Conservation (phyloP, 92 coral and sea anemone species). For the Actinostola sp. region DNA sequence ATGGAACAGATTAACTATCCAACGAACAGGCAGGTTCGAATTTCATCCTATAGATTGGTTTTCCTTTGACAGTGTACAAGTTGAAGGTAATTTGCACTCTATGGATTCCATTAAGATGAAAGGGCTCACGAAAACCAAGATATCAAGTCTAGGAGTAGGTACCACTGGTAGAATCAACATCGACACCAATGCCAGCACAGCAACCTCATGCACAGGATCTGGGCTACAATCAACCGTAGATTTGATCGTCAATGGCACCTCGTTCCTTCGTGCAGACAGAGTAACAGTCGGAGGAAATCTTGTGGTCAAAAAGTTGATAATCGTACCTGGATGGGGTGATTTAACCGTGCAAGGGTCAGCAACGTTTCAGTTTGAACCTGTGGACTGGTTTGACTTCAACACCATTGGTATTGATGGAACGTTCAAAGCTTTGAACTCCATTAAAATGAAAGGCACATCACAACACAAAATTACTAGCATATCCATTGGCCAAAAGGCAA, state of each 20-base stretch:
- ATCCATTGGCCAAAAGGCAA: slow-evolving; percentile 25
- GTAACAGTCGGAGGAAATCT: slow-evolving; percentile 26
- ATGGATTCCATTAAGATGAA: slow-evolving; percentile 33
- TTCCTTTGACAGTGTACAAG: background rate
- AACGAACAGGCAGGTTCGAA: slow-evolving; percentile 27
- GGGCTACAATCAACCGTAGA: slow-evolving; percentile 5
- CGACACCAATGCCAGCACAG: slow-evolving; percentile 24
- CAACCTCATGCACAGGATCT: slow-evolving; percentile 6
- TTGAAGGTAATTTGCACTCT: slow-evolving; percentile 39
- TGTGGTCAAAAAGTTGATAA: slow-evolving; percentile 29
- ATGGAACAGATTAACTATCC: slow-evolving; percentile 33
- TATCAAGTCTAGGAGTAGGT: slow-evolving; percentile 22
- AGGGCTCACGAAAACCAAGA: slow-evolving; percentile 34
- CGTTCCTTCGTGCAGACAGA: slow-evolving; percentile 29
- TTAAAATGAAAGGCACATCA: slow-evolving; percentile 44
- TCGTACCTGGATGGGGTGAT: slow-evolving; percentile 54
- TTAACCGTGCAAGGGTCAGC: slow-evolving; percentile 28
- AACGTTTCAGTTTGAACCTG: slow-evolving; percentile 43
- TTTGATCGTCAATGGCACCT: slow-evolving; percentile 3
- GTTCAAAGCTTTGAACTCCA: slow-evolving; percentile 28
- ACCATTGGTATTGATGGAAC: slow-evolving; percentile 34
- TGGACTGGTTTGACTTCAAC: slow-evolving; percentile 36
- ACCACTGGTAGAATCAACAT: slow-evolving; percentile 32
- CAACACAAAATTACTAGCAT: slow-evolving; percentile 23
- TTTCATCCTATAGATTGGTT: slow-evolving; percentile 35